A percentile compares a stretch with the other conserved stretches of the same genome.
Conservation (phyloP, 2,888 invertebrate species). For the Hanleya hanleyi region DNA sequence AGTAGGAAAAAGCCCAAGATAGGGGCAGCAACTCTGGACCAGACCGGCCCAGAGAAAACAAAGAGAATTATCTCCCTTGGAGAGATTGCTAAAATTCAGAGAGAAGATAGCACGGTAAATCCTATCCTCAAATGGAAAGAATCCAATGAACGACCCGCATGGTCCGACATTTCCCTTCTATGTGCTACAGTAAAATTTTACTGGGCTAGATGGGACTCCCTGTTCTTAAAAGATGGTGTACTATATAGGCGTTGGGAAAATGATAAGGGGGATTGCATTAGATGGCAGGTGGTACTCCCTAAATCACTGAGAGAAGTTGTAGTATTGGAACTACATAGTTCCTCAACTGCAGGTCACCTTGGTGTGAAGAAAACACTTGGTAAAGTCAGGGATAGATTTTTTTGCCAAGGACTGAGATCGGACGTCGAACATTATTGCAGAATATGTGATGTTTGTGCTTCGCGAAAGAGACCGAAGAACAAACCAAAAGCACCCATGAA, state of each 20-base stretch:
- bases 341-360: conserved; percentile 17
- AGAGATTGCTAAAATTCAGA: too few relatives aligned
- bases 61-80: too few relatives aligned
- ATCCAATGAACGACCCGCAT: too few relatives aligned
- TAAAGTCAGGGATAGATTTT: neutral
- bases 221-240: neutral
- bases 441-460: conserved; percentile 31
- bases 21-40: too few relatives aligned
- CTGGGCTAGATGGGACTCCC: too few relatives aligned
- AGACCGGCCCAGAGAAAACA: too few relatives aligned
- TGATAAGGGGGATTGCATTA: neutral
- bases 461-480: conserved; percentile 13
- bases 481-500: conserved; percentile 20
- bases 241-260: neutral
- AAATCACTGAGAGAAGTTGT: neutral
- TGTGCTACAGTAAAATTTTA: too few relatives aligned
- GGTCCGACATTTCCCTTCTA: too few relatives aligned
- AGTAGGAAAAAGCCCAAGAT: too few relatives aligned
- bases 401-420: conserved; percentile 15
- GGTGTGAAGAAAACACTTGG: neutral
- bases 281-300: neutral
- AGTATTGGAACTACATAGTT: conserved; percentile 9
- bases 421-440: conserved; percentile 20
- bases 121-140: too few relatives aligned
- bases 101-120: too few relatives aligned